These are phyloP conservation scores for Camelus dromedarius DNA, from an alignment of 2,113 vertebrate species.

Conservation along the genomic window DNA sequence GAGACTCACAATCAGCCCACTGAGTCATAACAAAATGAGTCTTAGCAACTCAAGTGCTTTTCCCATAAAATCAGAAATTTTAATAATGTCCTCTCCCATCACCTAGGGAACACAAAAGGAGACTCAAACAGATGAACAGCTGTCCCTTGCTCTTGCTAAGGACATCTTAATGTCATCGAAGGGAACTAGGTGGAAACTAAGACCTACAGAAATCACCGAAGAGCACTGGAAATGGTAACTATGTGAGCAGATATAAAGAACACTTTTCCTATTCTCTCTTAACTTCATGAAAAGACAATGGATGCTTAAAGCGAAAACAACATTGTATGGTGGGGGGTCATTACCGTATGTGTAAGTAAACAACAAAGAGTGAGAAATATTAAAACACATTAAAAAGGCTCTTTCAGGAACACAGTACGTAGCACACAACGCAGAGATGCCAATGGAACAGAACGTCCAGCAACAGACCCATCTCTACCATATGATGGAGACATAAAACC, in stretches of 20 bases:
- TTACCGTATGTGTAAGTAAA: neutral
- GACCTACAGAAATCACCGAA: neutral
- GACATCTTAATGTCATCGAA: neutral
- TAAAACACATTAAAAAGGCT: neutral
- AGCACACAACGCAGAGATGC: neutral
- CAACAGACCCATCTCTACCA: neutral
- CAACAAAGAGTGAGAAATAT: neutral
- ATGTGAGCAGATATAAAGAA: neutral
- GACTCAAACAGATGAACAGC: neutral
- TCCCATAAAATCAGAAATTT: neutral
- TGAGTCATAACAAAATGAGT: conserved; percentile 8
- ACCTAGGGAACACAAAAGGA: neutral
- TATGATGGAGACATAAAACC: neutral
- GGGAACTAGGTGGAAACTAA: neutral
- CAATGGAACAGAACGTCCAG: neutral
- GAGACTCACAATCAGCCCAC: conserved; percentile 27
- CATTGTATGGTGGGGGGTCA: neutral
- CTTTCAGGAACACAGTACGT: neutral
- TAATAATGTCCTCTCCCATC: neutral
- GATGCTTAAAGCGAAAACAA: neutral
- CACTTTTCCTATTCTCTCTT: neutral
- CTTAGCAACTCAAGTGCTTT: neutral
- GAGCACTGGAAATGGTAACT: neutral
- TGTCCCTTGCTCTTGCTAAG: neutral
- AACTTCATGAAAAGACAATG: neutral